Evolutionary conservation across 2,797 vertebrate species (phyloP).

Genomic region (Peromyscus attwateri): DNA sequence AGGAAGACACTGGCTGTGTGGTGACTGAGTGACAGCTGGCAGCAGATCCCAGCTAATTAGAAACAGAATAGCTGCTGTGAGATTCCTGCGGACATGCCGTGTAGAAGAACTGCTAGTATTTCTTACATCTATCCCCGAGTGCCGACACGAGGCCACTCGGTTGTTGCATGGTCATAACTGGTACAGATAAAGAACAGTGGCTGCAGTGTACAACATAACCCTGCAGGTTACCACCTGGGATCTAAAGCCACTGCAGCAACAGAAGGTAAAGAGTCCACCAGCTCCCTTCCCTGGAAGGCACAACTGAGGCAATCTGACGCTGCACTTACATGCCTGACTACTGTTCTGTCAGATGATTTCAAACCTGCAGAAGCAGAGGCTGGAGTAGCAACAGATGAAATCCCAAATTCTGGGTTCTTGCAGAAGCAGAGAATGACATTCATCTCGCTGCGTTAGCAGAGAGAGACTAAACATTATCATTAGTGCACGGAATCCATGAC

Average conservation of each 20-base stretch:
- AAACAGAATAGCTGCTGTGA: constrained; percentile 97
- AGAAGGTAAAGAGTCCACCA: constrained; percentile 96
- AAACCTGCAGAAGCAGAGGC: constrained; percentile 97
- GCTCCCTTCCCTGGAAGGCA: constrained; percentile 93
- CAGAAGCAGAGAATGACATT: constrained; percentile 94
- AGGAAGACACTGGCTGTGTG: not conserved
- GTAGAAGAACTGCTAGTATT: constrained; percentile 96
- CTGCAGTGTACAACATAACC: constrained; percentile 96
- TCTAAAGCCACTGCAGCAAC: constrained; percentile 96
- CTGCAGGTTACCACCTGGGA: constrained; percentile 96
- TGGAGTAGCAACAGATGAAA: constrained; percentile 93
- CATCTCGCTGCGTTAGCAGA: constrained; percentile 96
- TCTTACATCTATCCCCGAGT: constrained; percentile 97
- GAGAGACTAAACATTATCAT: constrained; percentile 88
- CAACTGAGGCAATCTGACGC: constrained; percentile 94
- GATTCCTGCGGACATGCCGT: constrained; percentile 97
- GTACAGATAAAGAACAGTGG: constrained; percentile 93
- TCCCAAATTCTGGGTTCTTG: constrained; percentile 96
- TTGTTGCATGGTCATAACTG: constrained; percentile 98
- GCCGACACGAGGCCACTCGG: constrained; percentile 97
- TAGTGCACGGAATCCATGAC: constrained; percentile 75
- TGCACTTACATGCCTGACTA: constrained; percentile 95
- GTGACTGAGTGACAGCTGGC: constrained; percentile 89
- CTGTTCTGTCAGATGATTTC: constrained; percentile 96
- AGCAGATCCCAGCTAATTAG: constrained; percentile 98